phyloP scores from a whole-genome alignment of 2,113 vertebrate species.

The Echinops telfairi region DNA sequence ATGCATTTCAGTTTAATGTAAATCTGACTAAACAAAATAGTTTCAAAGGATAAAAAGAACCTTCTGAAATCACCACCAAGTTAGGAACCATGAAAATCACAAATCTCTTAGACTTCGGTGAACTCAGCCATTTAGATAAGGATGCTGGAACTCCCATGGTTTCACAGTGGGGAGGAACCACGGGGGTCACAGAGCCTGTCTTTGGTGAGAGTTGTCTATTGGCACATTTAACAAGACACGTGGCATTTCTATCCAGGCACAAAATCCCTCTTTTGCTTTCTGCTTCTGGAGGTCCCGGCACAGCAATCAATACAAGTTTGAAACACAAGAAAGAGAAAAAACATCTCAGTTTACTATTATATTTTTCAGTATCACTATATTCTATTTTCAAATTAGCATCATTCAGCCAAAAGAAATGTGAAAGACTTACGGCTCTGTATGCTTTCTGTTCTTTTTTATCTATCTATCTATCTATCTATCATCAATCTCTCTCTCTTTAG shows the following conservation, averaged over 20 bases:
- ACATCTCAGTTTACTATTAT: not conserved
- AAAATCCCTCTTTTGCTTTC: constrained; percentile 51
- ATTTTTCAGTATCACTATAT: not conserved
- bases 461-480: too few species aligned
- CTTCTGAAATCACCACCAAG: not conserved
- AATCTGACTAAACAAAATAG: constrained; percentile 10
- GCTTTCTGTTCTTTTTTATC: not conserved
- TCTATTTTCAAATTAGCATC: constrained; percentile 35
- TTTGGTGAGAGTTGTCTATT: not conserved
- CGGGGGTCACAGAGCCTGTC: not conserved
- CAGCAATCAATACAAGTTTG: not conserved
- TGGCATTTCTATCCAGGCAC: constrained; percentile 31
- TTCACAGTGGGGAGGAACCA: constrained; percentile 2
- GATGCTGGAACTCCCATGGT: not conserved
- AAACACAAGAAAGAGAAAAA: not conserved
- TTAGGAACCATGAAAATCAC: constrained; percentile 3
- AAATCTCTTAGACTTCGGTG: constrained; percentile 10
- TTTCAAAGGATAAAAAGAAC: not conserved
- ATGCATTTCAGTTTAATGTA: not conserved
- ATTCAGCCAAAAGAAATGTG: constrained; percentile 20
- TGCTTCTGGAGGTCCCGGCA: not conserved
- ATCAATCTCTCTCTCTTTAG: not conserved
- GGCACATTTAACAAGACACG: not conserved
- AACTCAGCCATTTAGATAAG: constrained; percentile 21
- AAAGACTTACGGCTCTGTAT: not conserved